A percentile compares a stretch with the other conserved stretches of the same genome.
Conservation (phyloP, 2,797 vertebrate genomes). For the Trichosurus vulpecula region DNA sequence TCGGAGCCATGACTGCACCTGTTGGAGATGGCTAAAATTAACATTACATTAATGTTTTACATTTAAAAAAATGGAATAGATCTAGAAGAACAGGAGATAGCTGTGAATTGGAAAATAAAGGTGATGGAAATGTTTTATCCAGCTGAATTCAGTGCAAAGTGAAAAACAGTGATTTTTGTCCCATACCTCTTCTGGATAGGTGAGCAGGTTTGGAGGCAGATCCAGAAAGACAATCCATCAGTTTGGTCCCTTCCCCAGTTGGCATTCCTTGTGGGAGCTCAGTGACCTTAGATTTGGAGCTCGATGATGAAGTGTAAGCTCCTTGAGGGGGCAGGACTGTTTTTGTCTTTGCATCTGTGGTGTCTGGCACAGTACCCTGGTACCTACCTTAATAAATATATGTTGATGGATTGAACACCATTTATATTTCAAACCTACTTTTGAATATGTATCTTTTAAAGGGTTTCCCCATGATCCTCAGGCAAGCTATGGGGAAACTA, state of each 20-base stretch:
- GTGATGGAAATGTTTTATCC: neutral
- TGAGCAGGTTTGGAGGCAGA: neutral
- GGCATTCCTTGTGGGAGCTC: neutral
- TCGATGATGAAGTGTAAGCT: neutral
- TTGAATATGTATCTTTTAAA: neutral
- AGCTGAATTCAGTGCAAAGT: conserved; percentile 8
- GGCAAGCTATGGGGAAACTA: neutral
- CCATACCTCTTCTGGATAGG: neutral
- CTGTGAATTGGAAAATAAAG: neutral
- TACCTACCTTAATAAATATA: neutral
- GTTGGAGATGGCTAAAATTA: neutral
- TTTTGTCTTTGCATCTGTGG: neutral
- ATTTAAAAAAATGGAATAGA: neutral
- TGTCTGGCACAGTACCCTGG: neutral
- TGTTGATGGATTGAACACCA: neutral
- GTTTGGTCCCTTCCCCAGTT: neutral
- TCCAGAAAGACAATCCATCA: neutral
- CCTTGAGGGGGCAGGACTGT: neutral
- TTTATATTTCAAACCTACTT: neutral
- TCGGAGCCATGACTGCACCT: neutral
- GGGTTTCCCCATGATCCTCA: neutral
- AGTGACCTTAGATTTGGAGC: neutral
- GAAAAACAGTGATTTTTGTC: neutral
- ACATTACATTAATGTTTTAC: neutral
- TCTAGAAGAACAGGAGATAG: neutral